Evolutionary conservation across 2,797 vertebrate species (phyloP).

Genomic region (Austrolebias charrua): DNA sequence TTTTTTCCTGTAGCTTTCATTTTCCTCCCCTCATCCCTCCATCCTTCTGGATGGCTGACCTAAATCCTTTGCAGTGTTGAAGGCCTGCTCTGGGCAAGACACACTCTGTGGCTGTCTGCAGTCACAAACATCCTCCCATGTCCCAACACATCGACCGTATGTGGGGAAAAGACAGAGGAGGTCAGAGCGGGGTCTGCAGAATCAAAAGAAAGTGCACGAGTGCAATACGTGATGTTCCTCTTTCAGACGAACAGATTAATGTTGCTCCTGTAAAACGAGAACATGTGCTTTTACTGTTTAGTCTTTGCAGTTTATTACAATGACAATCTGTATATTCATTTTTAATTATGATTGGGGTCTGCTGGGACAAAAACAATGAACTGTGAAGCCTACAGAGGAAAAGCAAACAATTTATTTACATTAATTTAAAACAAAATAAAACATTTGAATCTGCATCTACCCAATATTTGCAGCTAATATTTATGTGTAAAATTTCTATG

Average conservation of each 20-base stretch:
- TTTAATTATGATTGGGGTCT: too few relatives aligned
- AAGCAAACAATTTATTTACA: not conserved
- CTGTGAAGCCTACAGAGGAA: not conserved
- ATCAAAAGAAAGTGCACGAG: slow-evolving; percentile 12
- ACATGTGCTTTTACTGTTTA: not conserved
- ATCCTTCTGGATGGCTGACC: slow-evolving; percentile 73
- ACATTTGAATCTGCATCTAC: not conserved
- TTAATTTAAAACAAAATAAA: not conserved
- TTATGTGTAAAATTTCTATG: not conserved
- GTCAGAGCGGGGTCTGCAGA: slow-evolving; percentile 12
- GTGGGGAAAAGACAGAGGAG: slow-evolving; percentile 32
- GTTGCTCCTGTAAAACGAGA: not conserved
- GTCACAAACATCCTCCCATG: slow-evolving; percentile 61
- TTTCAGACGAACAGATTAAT: slow-evolving; percentile 11
- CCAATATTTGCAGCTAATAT: not conserved
- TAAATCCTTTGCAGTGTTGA: slow-evolving; percentile 74
- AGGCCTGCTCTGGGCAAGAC: slow-evolving; percentile 70
- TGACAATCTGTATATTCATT: too few relatives aligned
- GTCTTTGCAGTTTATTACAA: not conserved
- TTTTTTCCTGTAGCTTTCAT: slow-evolving; percentile 51
- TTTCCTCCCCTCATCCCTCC: slow-evolving; percentile 60
- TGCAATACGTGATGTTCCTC: slow-evolving; percentile 9
- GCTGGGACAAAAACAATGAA: too few relatives aligned
- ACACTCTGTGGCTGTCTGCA: slow-evolving; percentile 62
- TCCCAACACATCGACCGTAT: slow-evolving; percentile 61